Evolutionary conservation across 2,888 invertebrate genomes (phyloP).

Genomic region (Dicyrtomina minuta): DNA sequence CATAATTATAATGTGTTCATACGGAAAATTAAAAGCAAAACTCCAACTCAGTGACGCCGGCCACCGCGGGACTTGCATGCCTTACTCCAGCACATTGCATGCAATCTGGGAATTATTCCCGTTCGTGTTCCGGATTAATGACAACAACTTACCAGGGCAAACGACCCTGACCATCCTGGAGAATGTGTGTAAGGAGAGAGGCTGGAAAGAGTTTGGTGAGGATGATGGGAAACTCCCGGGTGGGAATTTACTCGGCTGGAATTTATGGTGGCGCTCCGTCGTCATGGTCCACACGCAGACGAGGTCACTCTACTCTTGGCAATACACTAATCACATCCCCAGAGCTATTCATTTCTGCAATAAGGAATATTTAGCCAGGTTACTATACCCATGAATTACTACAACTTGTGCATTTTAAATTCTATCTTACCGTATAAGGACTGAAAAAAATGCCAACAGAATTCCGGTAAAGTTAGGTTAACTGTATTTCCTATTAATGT

Average conservation of each 20-base stretch:
- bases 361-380: constrained; percentile 76
- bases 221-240: constrained; percentile 59
- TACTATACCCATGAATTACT: constrained; percentile 53
- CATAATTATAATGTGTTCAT: no score
- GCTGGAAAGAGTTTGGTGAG: constrained; percentile 73
- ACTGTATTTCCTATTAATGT: no score
- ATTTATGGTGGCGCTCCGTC: constrained; percentile 77
- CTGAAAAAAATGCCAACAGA: background rate
- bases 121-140: constrained; percentile 46
- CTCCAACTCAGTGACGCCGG: no score
- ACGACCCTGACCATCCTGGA: constrained; percentile 42
- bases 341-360: constrained; percentile 80
- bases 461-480: no score
- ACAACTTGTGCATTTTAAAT: no score
- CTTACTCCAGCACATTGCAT: background rate
- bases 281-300: constrained; percentile 67
- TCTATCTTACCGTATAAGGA: constrained; percentile 38
- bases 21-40: no score
- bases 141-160: constrained; percentile 22
- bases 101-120: constrained; percentile 37
- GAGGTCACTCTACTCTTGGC: constrained; percentile 69
- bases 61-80: no score
- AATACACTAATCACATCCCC: constrained; percentile 79
- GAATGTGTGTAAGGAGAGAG: constrained; percentile 74
- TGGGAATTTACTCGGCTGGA: constrained; percentile 67